Evolutionary conservation across 1,140 invertebrate genomes (phyloP).

Genomic region (Caligus rogercresseyi): DNA sequence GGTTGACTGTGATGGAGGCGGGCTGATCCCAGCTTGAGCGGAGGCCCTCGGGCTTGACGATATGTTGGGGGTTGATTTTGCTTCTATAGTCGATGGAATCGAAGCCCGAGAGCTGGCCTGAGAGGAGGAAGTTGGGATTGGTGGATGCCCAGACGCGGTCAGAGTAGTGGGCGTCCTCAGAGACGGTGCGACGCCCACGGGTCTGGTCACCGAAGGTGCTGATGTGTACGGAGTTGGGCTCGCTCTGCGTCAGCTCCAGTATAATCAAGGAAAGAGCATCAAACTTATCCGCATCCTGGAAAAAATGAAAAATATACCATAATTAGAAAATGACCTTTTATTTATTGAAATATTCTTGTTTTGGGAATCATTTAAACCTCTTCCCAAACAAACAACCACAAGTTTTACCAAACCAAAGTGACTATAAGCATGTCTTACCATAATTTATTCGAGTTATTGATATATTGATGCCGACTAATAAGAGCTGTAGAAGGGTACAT

Average conservation of each 20-base stretch:
- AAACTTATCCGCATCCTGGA: constrained; percentile 7
- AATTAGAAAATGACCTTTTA: too few species aligned
- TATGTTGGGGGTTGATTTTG: constrained; percentile 9
- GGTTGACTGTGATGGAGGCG: constrained; percentile 3
- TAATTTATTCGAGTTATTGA: too few species aligned
- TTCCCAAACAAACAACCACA: too few species aligned
- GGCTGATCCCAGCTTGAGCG: constrained; percentile 11
- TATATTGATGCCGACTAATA: too few species aligned
- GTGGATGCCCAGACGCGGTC: constrained; percentile 2
- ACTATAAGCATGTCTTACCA: too few species aligned
- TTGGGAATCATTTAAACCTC: too few species aligned
- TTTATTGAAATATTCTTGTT: too few species aligned
- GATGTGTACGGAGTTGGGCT: neutral
- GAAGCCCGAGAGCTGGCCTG: constrained; percentile 8
- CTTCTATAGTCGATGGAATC: constrained; percentile 7
- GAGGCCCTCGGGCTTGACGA: constrained; percentile 11
- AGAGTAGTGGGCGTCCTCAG: constrained; percentile 10
- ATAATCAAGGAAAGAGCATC: constrained; percentile 14
- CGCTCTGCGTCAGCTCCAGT: neutral
- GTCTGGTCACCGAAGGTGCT: neutral
- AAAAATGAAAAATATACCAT: too few species aligned
- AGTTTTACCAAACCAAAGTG: too few species aligned
- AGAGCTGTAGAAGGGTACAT: too few species aligned
- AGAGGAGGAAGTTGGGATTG: constrained; percentile 15
- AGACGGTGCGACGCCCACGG: neutral